A percentile compares a stretch with the other conserved stretches of the same genome.
Evolutionary conservation across 1,140 invertebrate genomes (phyloP).

Genomic region (Leptinotarsa undecemlineata): DNA sequence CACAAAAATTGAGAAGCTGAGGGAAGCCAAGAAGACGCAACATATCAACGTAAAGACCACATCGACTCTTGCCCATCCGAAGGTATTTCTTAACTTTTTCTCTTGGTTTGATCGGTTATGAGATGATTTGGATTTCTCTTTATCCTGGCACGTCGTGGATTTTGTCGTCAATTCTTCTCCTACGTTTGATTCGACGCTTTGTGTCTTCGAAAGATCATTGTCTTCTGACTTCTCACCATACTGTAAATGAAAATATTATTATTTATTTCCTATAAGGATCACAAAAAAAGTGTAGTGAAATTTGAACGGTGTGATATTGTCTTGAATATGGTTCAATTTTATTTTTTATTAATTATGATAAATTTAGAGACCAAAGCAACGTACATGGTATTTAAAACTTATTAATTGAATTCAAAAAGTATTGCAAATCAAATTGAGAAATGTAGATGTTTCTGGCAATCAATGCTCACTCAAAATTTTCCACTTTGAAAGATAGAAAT

Average conservation of each 20-base stretch:
- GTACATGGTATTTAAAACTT: no score
- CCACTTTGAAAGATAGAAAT: no score
- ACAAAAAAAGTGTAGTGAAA: no score
- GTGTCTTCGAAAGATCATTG: slow-evolving; percentile 29
- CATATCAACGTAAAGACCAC: slow-evolving; percentile 81
- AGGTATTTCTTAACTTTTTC: slow-evolving; percentile 79
- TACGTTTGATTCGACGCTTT: slow-evolving; percentile 25
- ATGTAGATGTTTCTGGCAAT: no score
- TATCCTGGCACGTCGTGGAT: slow-evolving; percentile 34
- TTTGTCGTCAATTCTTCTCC: slow-evolving; percentile 23
- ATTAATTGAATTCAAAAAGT: no score
- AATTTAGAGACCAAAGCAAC: no score
- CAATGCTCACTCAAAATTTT: no score
- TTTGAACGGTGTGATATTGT: no score
- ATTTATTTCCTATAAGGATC: no score
- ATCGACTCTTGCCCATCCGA: slow-evolving; percentile 89
- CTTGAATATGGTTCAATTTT: no score
- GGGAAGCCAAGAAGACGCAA: slow-evolving; percentile 79
- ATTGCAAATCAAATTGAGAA: no score
- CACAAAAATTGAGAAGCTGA: slow-evolving; percentile 80
- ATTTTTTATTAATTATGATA: no score
- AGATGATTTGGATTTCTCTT: slow-evolving; percentile 37
- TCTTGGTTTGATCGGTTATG: slow-evolving; percentile 56
- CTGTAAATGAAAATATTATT: slow-evolving; percentile 14
- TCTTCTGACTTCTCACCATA: slow-evolving; percentile 19